phyloP scores from a whole-genome alignment of 2,888 invertebrate genomes.

The Lycia hirtaria region DNA sequence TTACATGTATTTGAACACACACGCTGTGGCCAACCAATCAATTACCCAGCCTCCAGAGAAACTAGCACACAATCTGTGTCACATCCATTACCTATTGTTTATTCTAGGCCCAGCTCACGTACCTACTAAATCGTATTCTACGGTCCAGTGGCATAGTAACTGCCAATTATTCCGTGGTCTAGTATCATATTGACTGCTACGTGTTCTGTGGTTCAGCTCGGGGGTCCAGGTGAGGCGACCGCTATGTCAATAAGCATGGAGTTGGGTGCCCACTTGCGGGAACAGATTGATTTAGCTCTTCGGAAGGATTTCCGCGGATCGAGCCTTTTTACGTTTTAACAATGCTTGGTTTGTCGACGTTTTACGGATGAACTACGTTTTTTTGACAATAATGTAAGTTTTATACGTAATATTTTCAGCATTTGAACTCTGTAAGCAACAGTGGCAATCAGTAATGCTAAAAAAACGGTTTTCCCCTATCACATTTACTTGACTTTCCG shows the following conservation, averaged over 20 bases:
- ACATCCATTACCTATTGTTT: neutral
- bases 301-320: neutral
- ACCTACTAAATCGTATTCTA: too few relatives aligned
- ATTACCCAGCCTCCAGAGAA: slow-evolving; percentile 4
- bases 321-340: neutral
- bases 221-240: slow-evolving; percentile 13
- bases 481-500: too few relatives aligned
- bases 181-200: neutral
- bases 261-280: slow-evolving; percentile 6
- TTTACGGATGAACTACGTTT: neutral
- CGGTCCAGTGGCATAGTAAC: neutral
- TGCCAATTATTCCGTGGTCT: neutral
- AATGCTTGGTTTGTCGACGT: neutral
- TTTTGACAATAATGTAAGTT: neutral
- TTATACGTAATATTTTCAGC: too few relatives aligned
- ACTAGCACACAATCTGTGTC: neutral
- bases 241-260: slow-evolving; percentile 18
- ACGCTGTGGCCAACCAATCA: slow-evolving; percentile 21
- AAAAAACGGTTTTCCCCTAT: too few relatives aligned
- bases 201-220: neutral
- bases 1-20: slow-evolving; percentile 14
- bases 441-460: too few relatives aligned
- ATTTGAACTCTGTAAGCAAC: too few relatives aligned
- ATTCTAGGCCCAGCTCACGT: neutral
- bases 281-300: slow-evolving; percentile 15